phyloP scores from a whole-genome alignment of 2,113 vertebrate genomes.

The Otocyon megalotis region DNA sequence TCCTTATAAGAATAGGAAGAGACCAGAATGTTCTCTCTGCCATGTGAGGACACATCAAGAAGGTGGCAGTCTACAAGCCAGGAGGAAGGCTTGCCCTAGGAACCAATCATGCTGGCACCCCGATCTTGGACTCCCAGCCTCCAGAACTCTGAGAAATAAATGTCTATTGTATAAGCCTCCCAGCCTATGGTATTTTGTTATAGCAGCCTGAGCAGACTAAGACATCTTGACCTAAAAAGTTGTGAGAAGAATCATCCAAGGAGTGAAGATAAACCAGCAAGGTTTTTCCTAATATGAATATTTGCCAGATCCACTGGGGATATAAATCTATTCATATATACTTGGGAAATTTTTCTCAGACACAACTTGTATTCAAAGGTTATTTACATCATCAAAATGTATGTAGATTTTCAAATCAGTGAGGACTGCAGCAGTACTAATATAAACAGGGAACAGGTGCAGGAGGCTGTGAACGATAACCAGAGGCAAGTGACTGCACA shows the following conservation, averaged over 20 bases:
- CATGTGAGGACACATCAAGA: background rate
- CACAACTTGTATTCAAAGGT: conserved; percentile 52
- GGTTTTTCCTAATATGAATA: background rate
- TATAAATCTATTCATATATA: conserved; percentile 37
- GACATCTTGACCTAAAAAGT: background rate
- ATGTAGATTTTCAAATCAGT: conserved; percentile 67
- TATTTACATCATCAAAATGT: conserved; percentile 71
- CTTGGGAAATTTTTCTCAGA: conserved; percentile 33
- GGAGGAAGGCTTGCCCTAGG: background rate
- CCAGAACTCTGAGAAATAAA: background rate
- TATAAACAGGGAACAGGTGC: conserved; percentile 73
- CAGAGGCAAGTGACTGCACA: background rate
- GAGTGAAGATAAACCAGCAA: conserved; percentile 10
- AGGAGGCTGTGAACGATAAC: background rate
- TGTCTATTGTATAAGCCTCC: background rate
- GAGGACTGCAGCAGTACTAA: background rate
- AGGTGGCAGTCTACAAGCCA: background rate
- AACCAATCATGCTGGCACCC: background rate
- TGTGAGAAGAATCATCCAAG: background rate
- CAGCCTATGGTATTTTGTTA: background rate
- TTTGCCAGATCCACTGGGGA: background rate
- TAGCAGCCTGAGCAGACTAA: background rate
- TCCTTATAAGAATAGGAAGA: background rate
- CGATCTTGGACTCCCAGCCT: background rate
- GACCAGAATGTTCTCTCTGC: background rate